Percentiles rank a stretch among this genome's conserved stretches.
These are phyloP conservation scores for Darevskia nairensis DNA, from an alignment of 2,797 vertebrate species.

Conservation along the genomic window DNA sequence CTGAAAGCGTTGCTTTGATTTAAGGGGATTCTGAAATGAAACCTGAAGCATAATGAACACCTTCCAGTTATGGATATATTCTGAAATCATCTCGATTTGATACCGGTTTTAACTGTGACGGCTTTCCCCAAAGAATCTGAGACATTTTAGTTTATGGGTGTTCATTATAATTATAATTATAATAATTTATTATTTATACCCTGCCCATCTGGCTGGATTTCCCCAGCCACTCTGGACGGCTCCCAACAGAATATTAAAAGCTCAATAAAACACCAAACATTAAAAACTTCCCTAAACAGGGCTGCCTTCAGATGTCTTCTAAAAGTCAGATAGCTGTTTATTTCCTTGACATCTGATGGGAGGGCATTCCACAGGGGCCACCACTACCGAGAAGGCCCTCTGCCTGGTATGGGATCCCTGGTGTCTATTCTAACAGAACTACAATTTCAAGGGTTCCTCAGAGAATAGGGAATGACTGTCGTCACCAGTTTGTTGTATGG, in stretches of 20 bases:
- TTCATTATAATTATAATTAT: too few relatives aligned
- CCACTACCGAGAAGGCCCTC: too few relatives aligned
- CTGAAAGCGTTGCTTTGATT: constrained; percentile 28
- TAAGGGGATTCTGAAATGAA: constrained; percentile 1
- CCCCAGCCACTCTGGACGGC: too few relatives aligned
- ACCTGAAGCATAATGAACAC: not conserved
- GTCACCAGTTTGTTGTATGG: not conserved
- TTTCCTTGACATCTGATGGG: too few relatives aligned
- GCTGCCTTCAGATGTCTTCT: too few relatives aligned
- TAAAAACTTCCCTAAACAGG: too few relatives aligned
- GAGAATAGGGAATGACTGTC: not conserved
- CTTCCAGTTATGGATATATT: not conserved
- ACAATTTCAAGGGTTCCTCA: not conserved
- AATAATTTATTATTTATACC: too few relatives aligned
- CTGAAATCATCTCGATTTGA: not conserved
- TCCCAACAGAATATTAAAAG: too few relatives aligned
- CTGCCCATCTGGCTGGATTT: too few relatives aligned
- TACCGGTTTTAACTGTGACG: not conserved
- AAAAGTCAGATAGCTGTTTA: too few relatives aligned
- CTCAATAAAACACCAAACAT: too few relatives aligned
- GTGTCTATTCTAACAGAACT: not conserved
- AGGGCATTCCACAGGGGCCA: too few relatives aligned
- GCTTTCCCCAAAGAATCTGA: not conserved
- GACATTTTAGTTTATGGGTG: not conserved
- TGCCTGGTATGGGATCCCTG: not conserved